Percentiles rank a stretch among this genome's conserved stretches.
Evolutionary conservation across 2,888 invertebrate species (phyloP).

Genomic region (Tetropium fuscum): DNA sequence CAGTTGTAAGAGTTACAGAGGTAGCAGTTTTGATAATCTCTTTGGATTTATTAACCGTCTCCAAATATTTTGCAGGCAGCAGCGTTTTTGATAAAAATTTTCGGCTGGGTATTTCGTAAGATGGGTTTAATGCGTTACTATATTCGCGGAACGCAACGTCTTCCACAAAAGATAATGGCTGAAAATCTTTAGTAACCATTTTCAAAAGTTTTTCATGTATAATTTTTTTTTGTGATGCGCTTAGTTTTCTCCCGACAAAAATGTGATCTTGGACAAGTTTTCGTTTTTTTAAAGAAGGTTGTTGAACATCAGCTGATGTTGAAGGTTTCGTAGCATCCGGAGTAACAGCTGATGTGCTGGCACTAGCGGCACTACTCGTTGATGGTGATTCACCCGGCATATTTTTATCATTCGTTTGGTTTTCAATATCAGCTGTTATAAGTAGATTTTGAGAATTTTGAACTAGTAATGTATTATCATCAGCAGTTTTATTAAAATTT

Average conservation of each 20-base stretch:
- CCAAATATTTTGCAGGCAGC: slow-evolving; percentile 27
- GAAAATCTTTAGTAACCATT: slow-evolving; percentile 25
- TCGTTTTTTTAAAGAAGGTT: not conserved
- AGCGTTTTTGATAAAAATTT: slow-evolving; percentile 27
- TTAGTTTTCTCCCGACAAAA: not conserved
- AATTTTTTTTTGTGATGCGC: not conserved
- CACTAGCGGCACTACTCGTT: not conserved
- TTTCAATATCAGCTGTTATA: not conserved
- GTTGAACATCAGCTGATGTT: not conserved
- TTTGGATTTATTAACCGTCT: slow-evolving; percentile 22
- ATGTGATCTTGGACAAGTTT: not conserved
- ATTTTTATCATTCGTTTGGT: not conserved
- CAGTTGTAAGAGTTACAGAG: slow-evolving; percentile 30
- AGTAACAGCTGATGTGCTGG: not conserved
- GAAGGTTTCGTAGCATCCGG: too few species aligned
- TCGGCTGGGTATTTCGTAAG: slow-evolving; percentile 27
- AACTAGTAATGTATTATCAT: too few species aligned
- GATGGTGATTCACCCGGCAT: not conserved
- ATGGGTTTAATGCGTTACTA: slow-evolving; percentile 22
- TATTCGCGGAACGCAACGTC: slow-evolving; percentile 22
- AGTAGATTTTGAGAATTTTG: too few species aligned
- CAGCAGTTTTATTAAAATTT: too few species aligned
- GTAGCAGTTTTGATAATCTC: slow-evolving; percentile 20
- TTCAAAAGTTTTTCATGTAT: slow-evolving; percentile 7
- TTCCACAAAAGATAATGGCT: slow-evolving; percentile 28